Evolutionary conservation across 1,140 invertebrate genomes (phyloP), one percentile per base, ranked within the genome.

Genomic region (Papilio polytes): DNA sequence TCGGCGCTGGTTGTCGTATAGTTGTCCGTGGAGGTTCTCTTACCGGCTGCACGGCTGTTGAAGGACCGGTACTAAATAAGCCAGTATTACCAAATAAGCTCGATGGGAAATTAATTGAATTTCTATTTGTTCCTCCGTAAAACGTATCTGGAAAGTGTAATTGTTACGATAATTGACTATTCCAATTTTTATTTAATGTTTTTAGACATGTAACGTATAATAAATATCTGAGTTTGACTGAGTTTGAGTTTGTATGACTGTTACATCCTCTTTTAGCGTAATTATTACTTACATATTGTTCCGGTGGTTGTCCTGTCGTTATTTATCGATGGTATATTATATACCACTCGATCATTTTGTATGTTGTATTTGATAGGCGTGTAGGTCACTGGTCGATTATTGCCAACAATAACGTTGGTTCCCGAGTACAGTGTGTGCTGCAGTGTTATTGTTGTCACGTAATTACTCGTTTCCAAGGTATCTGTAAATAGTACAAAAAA

Each of bases 381-480:
- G n/a, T 20, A 56, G 8, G 53, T 56, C 9, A n/a, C 20, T 56
- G 53, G 53, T 9, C 53, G 18, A 8, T 18, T 56, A 56, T 56
- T 56, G 2, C 53, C 53, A 56, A 18, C 15, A 56, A 56, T n/a
- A 18, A 56, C 15, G 15, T 56, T 41, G 36, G 74, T 36, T 18
- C 81, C 80, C 31, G 66, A 59, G 83, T 85, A 91, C 20, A 92
- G 74, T 66, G 85, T 90, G 80, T 93, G 91, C 66, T 91, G 86
- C 0, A 94, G 87, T 51, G 85, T 87, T 74, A 92, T 88, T 3
- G 88, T 89, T 6, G 89, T 90, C 0, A 94, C 86, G 77, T 92
- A 93, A 53, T 86, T 80, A n/a, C 86, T 86, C 8, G 85, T 86
- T 3, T 82, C 82, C 3, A 86, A 80, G 0, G 83, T 22, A 80